Conservation (phyloP, 1,140 invertebrate species). For the Apis dorsata region DNA sequence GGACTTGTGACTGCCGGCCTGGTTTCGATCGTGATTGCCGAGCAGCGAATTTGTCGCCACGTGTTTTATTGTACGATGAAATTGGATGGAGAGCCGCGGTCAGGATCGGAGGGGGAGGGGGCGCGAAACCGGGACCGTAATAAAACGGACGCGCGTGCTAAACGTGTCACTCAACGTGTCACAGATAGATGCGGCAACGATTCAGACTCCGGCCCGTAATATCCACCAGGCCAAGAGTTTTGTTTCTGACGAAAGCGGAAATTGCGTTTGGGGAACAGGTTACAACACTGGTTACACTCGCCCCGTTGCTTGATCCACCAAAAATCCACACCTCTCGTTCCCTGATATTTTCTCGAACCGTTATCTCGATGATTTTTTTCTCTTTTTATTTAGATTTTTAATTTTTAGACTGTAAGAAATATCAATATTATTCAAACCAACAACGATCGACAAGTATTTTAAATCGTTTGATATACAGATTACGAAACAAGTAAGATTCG, state of each 20-base stretch:
- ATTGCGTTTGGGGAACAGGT: constrained; percentile 43
- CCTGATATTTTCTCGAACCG: too few species aligned
- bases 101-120: constrained; percentile 38
- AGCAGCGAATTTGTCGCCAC: constrained; percentile 77
- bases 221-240: constrained; percentile 40
- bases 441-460: too few species aligned
- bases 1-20: constrained; percentile 28
- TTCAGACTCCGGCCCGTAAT: constrained; percentile 46
- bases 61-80: constrained; percentile 77
- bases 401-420: too few species aligned
- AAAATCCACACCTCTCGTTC: not conserved
- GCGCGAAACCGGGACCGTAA: constrained; percentile 58
- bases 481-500: too few species aligned
- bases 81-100: constrained; percentile 70
- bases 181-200: constrained; percentile 57
- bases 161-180: constrained; percentile 77
- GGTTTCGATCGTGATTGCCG: constrained; percentile 73
- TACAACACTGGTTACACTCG: constrained; percentile 21
- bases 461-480: too few species aligned
- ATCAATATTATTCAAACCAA: too few species aligned
- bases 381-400: too few species aligned
- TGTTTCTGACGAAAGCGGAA: constrained; percentile 49
- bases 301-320: not conserved
- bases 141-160: constrained; percentile 75
- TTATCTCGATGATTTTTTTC: too few species aligned